Evolutionary conservation across 2,888 invertebrate genomes (phyloP), one percentile per base, ranked within the genome.

Genomic region (Caenorhabditis becei): DNA sequence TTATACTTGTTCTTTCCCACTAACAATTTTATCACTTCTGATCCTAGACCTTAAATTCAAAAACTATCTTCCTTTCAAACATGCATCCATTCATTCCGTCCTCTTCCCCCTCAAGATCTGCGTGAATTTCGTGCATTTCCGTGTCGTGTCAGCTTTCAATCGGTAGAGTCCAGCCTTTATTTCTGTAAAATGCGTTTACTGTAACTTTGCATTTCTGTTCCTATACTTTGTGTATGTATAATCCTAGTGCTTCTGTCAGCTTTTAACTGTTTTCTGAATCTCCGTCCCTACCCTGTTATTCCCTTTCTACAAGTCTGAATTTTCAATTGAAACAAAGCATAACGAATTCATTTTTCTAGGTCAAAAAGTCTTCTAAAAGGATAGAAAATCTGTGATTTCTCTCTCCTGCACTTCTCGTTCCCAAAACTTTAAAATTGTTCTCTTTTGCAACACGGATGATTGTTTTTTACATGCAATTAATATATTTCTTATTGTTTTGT

Each of bases 341-440:
- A n/a, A n/a, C n/a, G n/a, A n/a, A n/a, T n/a, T 26, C 18, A 47
- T 56, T 56, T 77, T 77, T 77, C 56, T 77, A 77, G 70, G 63
- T 70, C 56, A 41, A 58, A 58, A 7, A 58, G 35, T 61, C 16
- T 26, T 7, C 16, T n/a, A 23, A 23, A 58, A 49, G 11, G 5
- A 18, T 53, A 8, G 41, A 47, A 18, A 44, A 37, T 72, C 32
- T n/a, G 5, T 41, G 23, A 4, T 11, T 24, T 28, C 11, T 49
- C 28, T 2, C 20, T 61, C 26, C 32, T 62, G 20, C n/a, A n/a
- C 58, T 47, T 54, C 62, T 67, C 54, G 24, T 66, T 78, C 63
- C 69, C 71, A 72, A 79, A 79, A 79, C 79, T 79, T 79, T 79
- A 79, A 72, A 32, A 72, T 37, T 80, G 74, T 80, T 80, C 80